phyloP scores from a whole-genome alignment of 2,888 invertebrate genomes.

The Netelia fuscicornis region DNA sequence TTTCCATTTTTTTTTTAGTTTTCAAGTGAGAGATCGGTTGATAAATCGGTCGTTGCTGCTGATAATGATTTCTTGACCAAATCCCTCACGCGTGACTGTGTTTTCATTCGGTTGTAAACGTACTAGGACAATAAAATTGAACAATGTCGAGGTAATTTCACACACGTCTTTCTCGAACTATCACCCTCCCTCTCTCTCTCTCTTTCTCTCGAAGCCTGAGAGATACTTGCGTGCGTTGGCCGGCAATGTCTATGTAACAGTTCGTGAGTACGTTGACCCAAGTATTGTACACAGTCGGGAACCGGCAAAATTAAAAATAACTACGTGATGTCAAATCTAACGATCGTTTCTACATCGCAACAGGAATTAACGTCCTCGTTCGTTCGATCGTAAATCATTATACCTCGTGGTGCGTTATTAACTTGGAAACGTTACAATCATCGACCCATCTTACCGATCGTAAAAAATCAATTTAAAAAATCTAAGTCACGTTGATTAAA shows the following conservation, averaged over 20 bases:
- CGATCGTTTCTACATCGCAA: neutral
- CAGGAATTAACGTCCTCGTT: constrained; percentile 21
- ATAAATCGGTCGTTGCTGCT: neutral
- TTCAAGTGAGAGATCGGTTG: neutral
- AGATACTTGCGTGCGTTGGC: constrained; percentile 23
- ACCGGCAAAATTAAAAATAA: constrained; percentile 13
- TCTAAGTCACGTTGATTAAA: neutral
- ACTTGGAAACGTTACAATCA: neutral
- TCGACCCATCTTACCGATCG: neutral
- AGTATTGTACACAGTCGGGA: constrained; percentile 6
- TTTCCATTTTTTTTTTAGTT: neutral
- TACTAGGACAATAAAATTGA: neutral
- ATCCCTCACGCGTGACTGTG: neutral
- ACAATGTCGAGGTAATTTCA: neutral
- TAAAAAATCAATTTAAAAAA: neutral
- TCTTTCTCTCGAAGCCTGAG: neutral
- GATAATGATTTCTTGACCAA: neutral
- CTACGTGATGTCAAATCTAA: neutral
- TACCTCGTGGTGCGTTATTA: neutral
- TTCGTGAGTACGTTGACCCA: constrained; percentile 45
- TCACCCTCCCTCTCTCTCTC: neutral
- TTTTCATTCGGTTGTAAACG: neutral
- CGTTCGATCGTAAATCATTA: constrained; percentile 37
- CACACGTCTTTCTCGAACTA: neutral
- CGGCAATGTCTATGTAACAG: constrained; percentile 22